Evolutionary conservation across 2,113 vertebrate species (phyloP), one percentile per base, ranked within the genome.

Genomic region (Cinclus cinclus): DNA sequence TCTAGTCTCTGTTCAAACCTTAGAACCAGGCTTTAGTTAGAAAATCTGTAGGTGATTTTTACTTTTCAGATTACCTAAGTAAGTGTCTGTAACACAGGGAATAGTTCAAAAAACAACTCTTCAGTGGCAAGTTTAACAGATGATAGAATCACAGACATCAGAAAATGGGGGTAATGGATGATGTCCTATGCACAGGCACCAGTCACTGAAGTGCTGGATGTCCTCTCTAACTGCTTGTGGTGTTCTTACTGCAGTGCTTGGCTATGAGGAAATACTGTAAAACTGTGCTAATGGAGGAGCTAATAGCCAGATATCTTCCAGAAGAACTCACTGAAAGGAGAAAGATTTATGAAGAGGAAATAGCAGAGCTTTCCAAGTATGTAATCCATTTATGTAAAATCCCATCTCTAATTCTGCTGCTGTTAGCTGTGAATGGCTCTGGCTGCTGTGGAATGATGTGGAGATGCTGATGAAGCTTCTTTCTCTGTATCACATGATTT

Each of bases 321-420:
- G 97, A 98, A 70, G 99, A 99, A 92, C 97, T 99, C 82, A 97
- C 96, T 27, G 99, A 99, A 86, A 97, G 99, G 90, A 98, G 98
- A 88, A 98, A 97, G 77, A 96, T 99, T 85, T 97, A 98, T 87
- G 98, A 98, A 97, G 99, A 99, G 58, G 99, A 99, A 97, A 98
- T 99, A 97, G 98, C 98, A 80, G 99, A 99, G 94, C 97, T 99
- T 89, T 99, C 99, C 64, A 99, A 99, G 99, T 99, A 98, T 31
- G 97, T 97, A 85, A 95, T 75, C 79, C 25, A 55, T 90, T 92
- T 86, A 52, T 44, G 50, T 75, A 63, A 90, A 95, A 75, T 49
- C 52, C 52, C 41, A 2, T 77, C 31, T 87, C 47, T 71, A 67
- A 42, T 89, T 46, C 12, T 35, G 8, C 39, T 83, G 82, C 67